These are phyloP conservation scores for Vireo altiloquus DNA, from an alignment of 2,113 vertebrate genomes.

Conservation along the genomic window DNA sequence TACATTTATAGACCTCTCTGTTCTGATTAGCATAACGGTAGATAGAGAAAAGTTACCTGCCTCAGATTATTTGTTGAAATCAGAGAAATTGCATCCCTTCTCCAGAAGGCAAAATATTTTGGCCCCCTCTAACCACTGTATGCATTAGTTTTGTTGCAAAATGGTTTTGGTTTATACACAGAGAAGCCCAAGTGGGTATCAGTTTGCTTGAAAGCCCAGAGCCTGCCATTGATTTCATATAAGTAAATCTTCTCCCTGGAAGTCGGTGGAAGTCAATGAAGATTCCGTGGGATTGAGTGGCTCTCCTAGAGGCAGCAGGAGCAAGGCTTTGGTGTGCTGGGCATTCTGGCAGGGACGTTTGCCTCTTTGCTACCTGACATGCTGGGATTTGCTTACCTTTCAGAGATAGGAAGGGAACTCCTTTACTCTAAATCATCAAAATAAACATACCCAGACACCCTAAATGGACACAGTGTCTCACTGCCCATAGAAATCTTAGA, in stretches of 20 bases:
- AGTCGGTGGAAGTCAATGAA: neutral
- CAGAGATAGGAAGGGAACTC: neutral
- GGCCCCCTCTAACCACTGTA: neutral
- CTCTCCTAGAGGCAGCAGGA: neutral
- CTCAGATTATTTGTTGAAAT: slow-evolving; percentile 32
- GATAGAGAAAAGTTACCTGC: neutral
- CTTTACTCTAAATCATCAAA: neutral
- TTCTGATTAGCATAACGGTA: neutral
- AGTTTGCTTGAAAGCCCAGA: slow-evolving; percentile 17
- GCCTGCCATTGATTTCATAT: slow-evolving; percentile 30
- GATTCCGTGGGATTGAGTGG: neutral
- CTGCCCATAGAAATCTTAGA: neutral
- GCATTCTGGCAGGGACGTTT: neutral
- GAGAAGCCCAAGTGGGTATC: slow-evolving; percentile 17
- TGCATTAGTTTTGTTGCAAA: neutral
- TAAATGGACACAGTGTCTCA: neutral
- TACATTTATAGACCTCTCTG: slow-evolving; percentile 53
- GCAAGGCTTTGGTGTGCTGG: neutral
- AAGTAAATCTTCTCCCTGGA: slow-evolving; percentile 5
- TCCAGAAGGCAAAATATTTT: slow-evolving; percentile 39
- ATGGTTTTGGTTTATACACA: slow-evolving; percentile 29
- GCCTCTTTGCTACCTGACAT: neutral
- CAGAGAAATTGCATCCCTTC: neutral
- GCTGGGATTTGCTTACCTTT: neutral
- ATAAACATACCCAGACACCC: neutral